Conservation (phyloP, 2,888 invertebrate genomes). For the Salticus scenicus region DNA sequence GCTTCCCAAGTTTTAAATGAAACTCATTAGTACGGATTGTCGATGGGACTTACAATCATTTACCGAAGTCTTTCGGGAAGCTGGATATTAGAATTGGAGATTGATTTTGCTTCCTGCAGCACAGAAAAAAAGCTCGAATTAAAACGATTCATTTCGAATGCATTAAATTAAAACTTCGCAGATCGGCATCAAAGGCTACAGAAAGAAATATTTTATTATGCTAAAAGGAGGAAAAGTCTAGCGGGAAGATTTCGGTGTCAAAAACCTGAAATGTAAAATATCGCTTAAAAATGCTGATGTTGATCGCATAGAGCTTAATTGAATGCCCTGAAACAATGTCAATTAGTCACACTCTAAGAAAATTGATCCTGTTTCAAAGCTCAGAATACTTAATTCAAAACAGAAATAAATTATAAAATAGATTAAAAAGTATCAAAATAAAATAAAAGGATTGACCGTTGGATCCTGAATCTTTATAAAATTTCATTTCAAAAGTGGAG, state of each 20-base stretch:
- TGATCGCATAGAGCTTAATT: not conserved
- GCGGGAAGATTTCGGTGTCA: not conserved
- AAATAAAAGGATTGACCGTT: too few relatives aligned
- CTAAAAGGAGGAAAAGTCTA: not conserved
- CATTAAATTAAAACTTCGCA: conserved; percentile 63
- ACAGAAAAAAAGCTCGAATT: conserved; percentile 51
- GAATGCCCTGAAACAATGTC: not conserved
- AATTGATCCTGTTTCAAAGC: not conserved
- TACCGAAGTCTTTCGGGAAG: conserved; percentile 59
- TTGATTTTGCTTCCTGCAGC: conserved; percentile 53
- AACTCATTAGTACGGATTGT: conserved; percentile 68
- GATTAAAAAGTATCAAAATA: too few relatives aligned
- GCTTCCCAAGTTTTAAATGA: conserved; percentile 66
- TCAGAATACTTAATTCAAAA: too few relatives aligned
- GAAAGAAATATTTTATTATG: conserved; percentile 7
- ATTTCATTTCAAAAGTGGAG: too few relatives aligned
- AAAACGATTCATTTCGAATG: conserved; percentile 66
- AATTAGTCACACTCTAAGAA: not conserved
- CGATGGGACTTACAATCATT: conserved; percentile 69
- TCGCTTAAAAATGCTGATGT: not conserved
- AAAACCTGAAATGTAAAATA: not conserved
- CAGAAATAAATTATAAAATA: too few relatives aligned
- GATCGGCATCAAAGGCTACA: conserved; percentile 15
- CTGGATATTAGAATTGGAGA: conserved; percentile 64
- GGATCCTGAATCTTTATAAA: too few relatives aligned